Base-by-base conservation (phyloP, 2,113 vertebrate species). In the Podarcis raffonei region DNA sequence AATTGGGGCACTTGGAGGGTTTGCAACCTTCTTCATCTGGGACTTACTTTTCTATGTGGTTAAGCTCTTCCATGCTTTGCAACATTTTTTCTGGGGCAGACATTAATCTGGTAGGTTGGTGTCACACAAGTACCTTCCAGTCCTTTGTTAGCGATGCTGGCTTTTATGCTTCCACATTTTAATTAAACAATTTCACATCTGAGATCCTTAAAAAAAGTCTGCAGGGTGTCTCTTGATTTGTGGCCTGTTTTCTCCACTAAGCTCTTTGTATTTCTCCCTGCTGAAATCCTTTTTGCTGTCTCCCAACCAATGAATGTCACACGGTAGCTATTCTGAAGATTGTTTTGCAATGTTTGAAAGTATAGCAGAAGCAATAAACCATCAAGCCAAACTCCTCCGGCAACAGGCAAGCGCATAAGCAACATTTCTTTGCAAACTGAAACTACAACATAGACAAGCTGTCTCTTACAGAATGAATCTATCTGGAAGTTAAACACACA, bases 151-250 rank as follows among this genome's bases (percentile, higher is more conserved):
- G 37, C 22, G 42, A 32, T 22, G 48, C 5, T 59, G 20, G 30
- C 32, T 72, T 71, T 23, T 53, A 35, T 72, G 66, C 25, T 83
- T 83, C 39, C 35, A 83, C 20, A 6, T 69, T 84, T 30, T 53
- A 84, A 23, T 53, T 71, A 71, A 72, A 22, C 27, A 37, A 84
- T 42, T 83, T 83, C 81, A n/a, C 27, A n/a, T 30, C 6, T 53
- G 68, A 72, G 30, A 48, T 39, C 74, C 35, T 48, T 81, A 9
- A 39, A 68, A 22, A 5, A 32, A 20, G 2, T n/a, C 66, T 68
- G 7, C 94, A 94, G 93, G 92, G 95, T 94, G 88, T 93, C 93
- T 95, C 94, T 90, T 95, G 93, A 88, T 87, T 86, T 89, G 83
- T 59, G 80, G 89, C 42, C 30, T 32, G 93, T 35, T 93, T 92